Conservation (phyloP, 2,888 invertebrate genomes). For the Pristionchus maxplancki region DNA sequence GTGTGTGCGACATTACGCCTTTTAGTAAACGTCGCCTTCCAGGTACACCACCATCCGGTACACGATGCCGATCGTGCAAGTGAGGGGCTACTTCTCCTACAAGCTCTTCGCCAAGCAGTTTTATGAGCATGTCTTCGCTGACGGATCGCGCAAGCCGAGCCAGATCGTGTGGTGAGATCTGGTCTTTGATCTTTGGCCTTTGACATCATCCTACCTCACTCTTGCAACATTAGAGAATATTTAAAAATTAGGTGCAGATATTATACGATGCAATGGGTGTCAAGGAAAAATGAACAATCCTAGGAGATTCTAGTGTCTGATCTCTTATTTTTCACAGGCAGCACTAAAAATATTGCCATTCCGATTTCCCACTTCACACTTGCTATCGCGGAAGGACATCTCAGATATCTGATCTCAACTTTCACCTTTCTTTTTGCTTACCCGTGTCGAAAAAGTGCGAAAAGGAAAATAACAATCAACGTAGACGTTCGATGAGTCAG, state of each 20-base stretch:
- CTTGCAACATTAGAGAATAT: too few relatives aligned
- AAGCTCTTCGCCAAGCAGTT: constrained; percentile 44
- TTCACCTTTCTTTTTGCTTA: neutral
- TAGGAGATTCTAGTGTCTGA: too few relatives aligned
- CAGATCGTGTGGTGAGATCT: constrained; percentile 42
- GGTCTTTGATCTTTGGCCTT: neutral
- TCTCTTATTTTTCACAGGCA: neutral
- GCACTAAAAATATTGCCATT: neutral
- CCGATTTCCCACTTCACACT: neutral
- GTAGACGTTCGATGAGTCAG: neutral
- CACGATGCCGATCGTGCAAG: constrained; percentile 72
- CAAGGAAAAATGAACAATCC: too few relatives aligned
- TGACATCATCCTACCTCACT: neutral
- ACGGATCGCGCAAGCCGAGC: neutral
- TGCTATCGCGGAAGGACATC: neutral
- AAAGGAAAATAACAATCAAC: neutral
- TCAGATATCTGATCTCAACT: neutral
- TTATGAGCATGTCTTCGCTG: constrained; percentile 47
- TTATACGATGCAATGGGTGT: too few relatives aligned
- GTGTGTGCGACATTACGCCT: neutral
- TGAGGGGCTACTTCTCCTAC: constrained; percentile 70
- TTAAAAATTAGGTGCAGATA: too few relatives aligned
- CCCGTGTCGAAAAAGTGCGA: neutral
- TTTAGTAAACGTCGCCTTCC: constrained; percentile 51
- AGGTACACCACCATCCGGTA: constrained; percentile 71